Conservation (phyloP, 2,888 invertebrate genomes). For the Limnephilus marmoratus region DNA sequence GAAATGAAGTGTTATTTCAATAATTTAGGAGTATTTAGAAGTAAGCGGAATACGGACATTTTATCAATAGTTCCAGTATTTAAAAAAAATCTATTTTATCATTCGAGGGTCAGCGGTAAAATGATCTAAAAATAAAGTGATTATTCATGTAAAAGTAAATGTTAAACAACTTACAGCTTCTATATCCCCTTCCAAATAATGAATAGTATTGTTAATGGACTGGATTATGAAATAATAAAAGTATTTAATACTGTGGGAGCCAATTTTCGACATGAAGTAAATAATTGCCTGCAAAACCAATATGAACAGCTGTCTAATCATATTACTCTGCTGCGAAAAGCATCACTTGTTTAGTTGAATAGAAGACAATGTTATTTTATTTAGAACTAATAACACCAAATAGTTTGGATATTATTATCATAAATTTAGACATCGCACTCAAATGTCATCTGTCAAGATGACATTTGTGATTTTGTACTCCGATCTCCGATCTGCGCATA, state of each 20-base stretch:
- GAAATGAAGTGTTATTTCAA: too few species aligned
- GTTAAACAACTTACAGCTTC: slow-evolving; percentile 6
- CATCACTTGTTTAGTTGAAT: not conserved
- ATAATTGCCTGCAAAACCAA: slow-evolving; percentile 18
- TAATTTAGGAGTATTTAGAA: too few species aligned
- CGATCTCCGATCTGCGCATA: not conserved
- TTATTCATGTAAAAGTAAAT: not conserved
- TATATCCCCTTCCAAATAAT: not conserved
- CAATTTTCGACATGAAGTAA: slow-evolving; percentile 20
- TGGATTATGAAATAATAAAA: slow-evolving; percentile 10
- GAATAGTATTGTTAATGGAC: not conserved
- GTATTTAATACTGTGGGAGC: not conserved
- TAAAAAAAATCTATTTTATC: too few species aligned
- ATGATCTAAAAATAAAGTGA: not conserved
- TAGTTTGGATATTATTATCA: not conserved
- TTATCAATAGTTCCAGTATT: too few species aligned
- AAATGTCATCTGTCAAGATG: not conserved
- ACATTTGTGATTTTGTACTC: not conserved
- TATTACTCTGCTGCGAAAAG: not conserved
- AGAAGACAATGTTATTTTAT: not conserved
- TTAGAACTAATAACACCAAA: not conserved
- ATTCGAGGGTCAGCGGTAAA: not conserved
- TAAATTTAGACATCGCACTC: not conserved
- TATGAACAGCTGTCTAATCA: slow-evolving; percentile 12
- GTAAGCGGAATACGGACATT: too few species aligned